phyloP scores from a whole-genome alignment of 2,888 invertebrate genomes.

The Thecocarcelia acutangulata region DNA sequence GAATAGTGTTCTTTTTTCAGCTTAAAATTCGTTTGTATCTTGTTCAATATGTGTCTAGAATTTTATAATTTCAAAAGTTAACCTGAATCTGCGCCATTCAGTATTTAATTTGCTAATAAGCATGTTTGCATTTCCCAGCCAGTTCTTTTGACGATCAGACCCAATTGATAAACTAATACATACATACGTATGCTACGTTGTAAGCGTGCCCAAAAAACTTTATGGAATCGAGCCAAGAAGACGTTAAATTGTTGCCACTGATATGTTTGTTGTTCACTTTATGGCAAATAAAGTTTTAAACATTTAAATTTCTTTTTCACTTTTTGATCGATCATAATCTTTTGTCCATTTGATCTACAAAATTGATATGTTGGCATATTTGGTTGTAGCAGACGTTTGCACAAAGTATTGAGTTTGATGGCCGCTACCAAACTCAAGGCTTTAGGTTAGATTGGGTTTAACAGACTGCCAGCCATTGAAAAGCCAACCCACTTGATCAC shows the following conservation, averaged over 20 bases:
- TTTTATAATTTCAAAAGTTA: conserved; percentile 44
- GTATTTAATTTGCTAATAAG: conserved; percentile 57
- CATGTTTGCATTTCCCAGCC: conserved; percentile 57
- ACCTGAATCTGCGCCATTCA: conserved; percentile 50
- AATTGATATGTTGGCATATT: background rate
- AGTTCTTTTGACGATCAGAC: conserved; percentile 49
- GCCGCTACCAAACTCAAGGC: too few species aligned
- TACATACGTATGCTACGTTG: conserved; percentile 9
- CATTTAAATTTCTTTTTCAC: conserved; percentile 52
- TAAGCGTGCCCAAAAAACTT: conserved; percentile 64
- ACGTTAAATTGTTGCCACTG: conserved; percentile 14
- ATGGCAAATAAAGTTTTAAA: conserved; percentile 50
- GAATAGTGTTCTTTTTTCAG: conserved; percentile 26
- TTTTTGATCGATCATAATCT: background rate
- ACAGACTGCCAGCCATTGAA: too few species aligned
- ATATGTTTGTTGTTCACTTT: background rate
- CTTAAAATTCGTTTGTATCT: conserved; percentile 2
- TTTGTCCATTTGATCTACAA: background rate
- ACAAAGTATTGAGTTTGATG: too few species aligned
- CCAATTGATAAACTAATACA: conserved; percentile 65
- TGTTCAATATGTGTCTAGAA: conserved; percentile 51
- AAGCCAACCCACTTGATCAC: too few species aligned
- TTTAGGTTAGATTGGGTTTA: too few species aligned
- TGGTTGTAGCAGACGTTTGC: background rate
- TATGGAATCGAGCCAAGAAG: conserved; percentile 53